phyloP scores from a whole-genome alignment of 2,797 vertebrate genomes.

The Atherinosoma microstoma region DNA sequence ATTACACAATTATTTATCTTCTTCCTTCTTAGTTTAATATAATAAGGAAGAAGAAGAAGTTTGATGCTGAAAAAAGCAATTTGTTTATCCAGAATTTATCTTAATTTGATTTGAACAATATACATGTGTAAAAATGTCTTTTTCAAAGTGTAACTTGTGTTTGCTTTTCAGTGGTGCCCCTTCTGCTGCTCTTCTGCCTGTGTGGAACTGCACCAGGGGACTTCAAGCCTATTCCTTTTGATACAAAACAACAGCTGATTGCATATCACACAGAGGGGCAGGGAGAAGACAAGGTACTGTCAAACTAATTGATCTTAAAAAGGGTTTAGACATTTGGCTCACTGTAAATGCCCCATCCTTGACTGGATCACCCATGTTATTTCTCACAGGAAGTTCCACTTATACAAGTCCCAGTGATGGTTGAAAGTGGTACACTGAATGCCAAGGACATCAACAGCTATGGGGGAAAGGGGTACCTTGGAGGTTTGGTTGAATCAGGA shows the following conservation, averaged over 20 bases:
- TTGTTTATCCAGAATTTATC: neutral
- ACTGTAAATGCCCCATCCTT: conserved; percentile 4
- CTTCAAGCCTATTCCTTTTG: conserved; percentile 81
- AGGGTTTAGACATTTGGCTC: neutral
- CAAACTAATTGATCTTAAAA: neutral
- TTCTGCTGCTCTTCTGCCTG: conserved; percentile 89
- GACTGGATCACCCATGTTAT: conserved; percentile 1
- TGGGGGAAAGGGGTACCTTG: fast-evolving
- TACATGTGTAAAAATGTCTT: neutral
- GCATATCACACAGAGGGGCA: conserved; percentile 92
- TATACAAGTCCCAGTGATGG: conserved; percentile 32
- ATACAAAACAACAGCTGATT: conserved; percentile 85
- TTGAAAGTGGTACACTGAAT: neutral
- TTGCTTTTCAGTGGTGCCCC: conserved; percentile 86
- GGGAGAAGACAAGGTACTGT: conserved; percentile 89
- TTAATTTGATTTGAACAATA: neutral
- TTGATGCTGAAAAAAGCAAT: neutral
- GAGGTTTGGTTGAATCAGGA: neutral
- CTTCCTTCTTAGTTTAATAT: neutral
- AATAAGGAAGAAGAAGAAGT: too few relatives aligned
- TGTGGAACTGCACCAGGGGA: conserved; percentile 79
- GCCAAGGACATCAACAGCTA: neutral
- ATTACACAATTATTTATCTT: neutral
- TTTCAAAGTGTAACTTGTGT: neutral
- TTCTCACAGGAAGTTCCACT: conserved; percentile 66